Conservation (phyloP, 2,113 vertebrate genomes). For the Halcyon senegalensis region DNA sequence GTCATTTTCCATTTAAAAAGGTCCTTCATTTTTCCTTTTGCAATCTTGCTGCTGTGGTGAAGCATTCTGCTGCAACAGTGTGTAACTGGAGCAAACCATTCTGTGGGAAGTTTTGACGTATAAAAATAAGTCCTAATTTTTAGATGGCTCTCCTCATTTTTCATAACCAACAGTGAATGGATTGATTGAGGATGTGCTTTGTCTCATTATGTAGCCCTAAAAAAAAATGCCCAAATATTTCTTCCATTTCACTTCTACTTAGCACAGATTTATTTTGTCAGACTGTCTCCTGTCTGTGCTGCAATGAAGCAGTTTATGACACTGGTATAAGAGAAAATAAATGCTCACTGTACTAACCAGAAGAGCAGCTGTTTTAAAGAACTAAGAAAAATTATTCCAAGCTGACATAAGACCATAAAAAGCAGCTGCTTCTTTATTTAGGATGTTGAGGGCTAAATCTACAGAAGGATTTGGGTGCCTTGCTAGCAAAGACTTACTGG, state of each 20-base stretch:
- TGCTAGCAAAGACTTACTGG: background rate
- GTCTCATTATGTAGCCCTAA: background rate
- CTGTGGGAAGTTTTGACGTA: background rate
- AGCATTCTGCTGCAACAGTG: background rate
- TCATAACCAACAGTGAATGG: background rate
- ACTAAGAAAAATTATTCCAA: background rate
- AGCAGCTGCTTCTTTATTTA: background rate
- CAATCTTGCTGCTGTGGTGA: background rate
- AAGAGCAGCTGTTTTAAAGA: background rate
- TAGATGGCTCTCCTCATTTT: background rate
- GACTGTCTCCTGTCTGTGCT: background rate
- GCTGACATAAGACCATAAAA: background rate
- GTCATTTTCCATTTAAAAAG: background rate
- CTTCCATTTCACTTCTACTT: background rate
- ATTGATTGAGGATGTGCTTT: background rate
- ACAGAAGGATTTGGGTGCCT: background rate
- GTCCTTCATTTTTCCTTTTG: too few species aligned
- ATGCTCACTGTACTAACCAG: background rate
- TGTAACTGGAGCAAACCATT: background rate
- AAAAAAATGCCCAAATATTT: background rate
- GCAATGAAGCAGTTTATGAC: background rate
- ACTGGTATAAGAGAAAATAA: background rate
- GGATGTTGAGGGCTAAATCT: background rate
- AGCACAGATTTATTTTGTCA: background rate
- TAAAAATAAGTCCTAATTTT: background rate